A percentile compares a stretch with the other conserved stretches of the same genome.
phyloP scores from a whole-genome alignment of 2,888 invertebrate species.

The Hydriomena furcata region DNA sequence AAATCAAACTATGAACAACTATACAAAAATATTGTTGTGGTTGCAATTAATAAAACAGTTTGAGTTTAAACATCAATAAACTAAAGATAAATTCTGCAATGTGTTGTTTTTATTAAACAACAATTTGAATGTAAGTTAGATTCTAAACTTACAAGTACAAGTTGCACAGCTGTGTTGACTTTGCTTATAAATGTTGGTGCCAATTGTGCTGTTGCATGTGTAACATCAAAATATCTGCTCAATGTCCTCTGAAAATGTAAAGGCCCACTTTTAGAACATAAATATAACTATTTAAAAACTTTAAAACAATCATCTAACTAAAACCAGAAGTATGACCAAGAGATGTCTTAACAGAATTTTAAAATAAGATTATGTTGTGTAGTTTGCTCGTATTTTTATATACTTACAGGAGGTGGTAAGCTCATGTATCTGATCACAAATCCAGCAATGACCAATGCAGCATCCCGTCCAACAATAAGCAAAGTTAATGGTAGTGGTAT shows the following conservation, averaged over 20 bases:
- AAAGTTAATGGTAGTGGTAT: constrained; percentile 92
- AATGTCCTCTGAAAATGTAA: constrained; percentile 91
- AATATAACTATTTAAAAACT: too few relatives aligned
- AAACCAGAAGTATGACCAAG: too few relatives aligned
- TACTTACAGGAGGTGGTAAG: constrained; percentile 93
- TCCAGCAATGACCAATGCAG: constrained; percentile 90
- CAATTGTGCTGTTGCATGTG: constrained; percentile 95
- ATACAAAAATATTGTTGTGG: too few relatives aligned
- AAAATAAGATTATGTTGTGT: too few relatives aligned
- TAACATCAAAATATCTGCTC: constrained; percentile 94
- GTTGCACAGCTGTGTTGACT: constrained; percentile 96
- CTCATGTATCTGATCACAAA: constrained; percentile 96
- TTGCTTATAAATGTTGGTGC: constrained; percentile 97
- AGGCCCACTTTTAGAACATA: too few relatives aligned
- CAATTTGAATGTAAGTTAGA: not conserved
- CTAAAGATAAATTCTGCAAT: too few relatives aligned
- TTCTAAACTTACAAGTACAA: constrained; percentile 83
- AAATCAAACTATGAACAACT: too few relatives aligned
- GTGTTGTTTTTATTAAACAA: too few relatives aligned
- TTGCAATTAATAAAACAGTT: too few relatives aligned
- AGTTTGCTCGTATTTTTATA: not conserved
- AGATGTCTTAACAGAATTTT: too few relatives aligned
- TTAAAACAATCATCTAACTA: too few relatives aligned
- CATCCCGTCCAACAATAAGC: constrained; percentile 93
- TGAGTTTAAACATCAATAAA: too few relatives aligned